phyloP scores from a whole-genome alignment of 2,797 vertebrate genomes.

The Aldrovandia affinis region DNA sequence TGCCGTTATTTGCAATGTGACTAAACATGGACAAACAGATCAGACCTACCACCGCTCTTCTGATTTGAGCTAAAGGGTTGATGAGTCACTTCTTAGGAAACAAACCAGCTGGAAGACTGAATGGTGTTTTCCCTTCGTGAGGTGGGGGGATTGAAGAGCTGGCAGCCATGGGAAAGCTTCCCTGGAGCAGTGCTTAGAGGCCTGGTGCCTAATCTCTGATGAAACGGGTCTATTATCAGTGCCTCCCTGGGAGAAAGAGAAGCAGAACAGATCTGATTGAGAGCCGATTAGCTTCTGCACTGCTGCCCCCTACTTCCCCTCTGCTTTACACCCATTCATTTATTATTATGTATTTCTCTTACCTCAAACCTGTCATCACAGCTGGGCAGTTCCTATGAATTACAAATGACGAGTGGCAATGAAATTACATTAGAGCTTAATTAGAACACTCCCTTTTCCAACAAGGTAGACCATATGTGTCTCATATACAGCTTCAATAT shows the following conservation, averaged over 20 bases:
- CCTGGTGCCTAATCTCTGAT: conserved; percentile 79
- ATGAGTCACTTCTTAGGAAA: conserved; percentile 49
- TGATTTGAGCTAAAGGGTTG: conserved; percentile 46
- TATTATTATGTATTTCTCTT: conserved; percentile 2
- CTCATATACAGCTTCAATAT: not conserved
- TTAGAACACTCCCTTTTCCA: not conserved
- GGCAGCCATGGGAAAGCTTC: conserved; percentile 32
- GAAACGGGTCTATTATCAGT: conserved; percentile 82
- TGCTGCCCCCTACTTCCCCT: conserved; percentile 74
- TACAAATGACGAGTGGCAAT: conserved; percentile 72
- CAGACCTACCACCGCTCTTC: conserved; percentile 29
- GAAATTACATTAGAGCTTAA: not conserved
- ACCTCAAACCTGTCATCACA: conserved; percentile 80
- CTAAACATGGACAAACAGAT: conserved; percentile 33
- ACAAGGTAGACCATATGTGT: not conserved
- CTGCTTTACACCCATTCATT: not conserved
- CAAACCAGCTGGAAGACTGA: conserved; percentile 35
- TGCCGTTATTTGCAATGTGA: conserved; percentile 5
- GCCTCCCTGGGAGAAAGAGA: conserved; percentile 77
- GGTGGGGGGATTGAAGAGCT: conserved; percentile 33
- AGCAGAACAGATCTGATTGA: conserved; percentile 86
- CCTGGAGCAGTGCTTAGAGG: conserved; percentile 42
- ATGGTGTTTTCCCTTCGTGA: conserved; percentile 31
- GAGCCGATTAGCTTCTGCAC: conserved; percentile 84
- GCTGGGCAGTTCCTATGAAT: conserved; percentile 82